These are phyloP conservation scores for Sarcophaga bullata DNA, from an alignment of 1,140 invertebrate genomes.

Conservation along the genomic window DNA sequence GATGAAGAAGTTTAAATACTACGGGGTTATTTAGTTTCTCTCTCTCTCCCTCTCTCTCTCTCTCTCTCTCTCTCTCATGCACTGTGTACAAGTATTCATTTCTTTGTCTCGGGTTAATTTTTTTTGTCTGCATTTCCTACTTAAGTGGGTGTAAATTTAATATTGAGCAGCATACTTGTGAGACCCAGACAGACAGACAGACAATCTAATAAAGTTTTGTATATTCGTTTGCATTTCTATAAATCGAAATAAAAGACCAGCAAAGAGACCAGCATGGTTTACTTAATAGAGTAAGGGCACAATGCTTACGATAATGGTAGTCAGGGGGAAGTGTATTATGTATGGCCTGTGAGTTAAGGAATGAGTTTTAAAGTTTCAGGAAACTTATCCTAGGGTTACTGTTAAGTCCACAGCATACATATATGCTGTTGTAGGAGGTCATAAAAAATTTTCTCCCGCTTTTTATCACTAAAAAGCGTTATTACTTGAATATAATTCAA, in stretches of 20 bases:
- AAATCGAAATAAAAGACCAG: not conserved
- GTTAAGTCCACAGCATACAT: not conserved
- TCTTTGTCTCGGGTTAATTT: too few species aligned
- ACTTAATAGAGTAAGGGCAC: too few species aligned
- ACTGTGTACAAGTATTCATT: not conserved
- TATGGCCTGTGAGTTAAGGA: not conserved
- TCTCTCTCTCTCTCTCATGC: not conserved
- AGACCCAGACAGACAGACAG: not conserved
- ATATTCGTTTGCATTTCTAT: not conserved
- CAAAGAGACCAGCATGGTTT: not conserved
- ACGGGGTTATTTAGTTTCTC: conserved; percentile 23
- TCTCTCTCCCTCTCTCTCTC: not conserved
- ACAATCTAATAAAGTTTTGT: not conserved
- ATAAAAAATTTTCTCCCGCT: not conserved
- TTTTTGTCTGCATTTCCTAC: conserved; percentile 8
- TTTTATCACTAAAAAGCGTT: too few species aligned
- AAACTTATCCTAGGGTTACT: not conserved
- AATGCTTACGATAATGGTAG: too few species aligned
- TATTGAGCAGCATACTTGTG: conserved; percentile 11
- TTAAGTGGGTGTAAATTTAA: conserved; percentile 40
- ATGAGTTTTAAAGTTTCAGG: not conserved
- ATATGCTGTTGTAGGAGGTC: not conserved
- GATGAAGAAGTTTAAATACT: conserved; percentile 31
- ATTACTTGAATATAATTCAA: too few species aligned
- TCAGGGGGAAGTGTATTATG: not conserved